Conservation (phyloP, 1,140 invertebrate genomes). For the Pachyrhynchus sulphureomaculatus region DNA sequence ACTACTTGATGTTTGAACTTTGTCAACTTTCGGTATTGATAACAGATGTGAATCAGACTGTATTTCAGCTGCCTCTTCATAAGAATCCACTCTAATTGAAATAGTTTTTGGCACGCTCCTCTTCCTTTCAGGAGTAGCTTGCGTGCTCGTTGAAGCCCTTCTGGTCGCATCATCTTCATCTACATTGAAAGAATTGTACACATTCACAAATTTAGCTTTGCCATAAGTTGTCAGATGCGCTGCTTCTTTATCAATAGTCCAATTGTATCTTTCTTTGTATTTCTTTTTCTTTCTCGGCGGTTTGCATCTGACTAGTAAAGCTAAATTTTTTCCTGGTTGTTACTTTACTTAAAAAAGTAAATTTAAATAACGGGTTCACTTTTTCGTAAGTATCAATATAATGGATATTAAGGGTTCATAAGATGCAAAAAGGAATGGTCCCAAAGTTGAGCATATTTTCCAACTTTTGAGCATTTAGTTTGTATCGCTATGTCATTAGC, state of each 20-base stretch:
- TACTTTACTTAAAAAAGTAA: not conserved
- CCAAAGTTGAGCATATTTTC: too few species aligned
- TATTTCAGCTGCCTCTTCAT: conserved; percentile 24
- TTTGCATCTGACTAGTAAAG: conserved; percentile 22
- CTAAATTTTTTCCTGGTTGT: conserved; percentile 16
- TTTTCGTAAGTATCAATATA: too few species aligned
- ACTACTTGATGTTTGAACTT: conserved; percentile 63
- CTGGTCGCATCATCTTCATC: conserved; percentile 56
- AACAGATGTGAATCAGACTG: conserved; percentile 59
- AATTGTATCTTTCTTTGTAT: conserved; percentile 10
- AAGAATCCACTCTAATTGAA: conserved; percentile 42
- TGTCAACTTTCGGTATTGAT: conserved; percentile 67
- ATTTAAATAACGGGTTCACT: too few species aligned
- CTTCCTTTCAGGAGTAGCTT: conserved; percentile 15
- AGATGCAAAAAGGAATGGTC: too few species aligned
- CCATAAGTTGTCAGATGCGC: conserved; percentile 14
- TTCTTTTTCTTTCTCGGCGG: conserved; percentile 21
- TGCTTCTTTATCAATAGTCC: conserved; percentile 4
- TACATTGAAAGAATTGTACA: conserved; percentile 37
- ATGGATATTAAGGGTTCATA: too few species aligned
- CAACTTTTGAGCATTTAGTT: too few species aligned
- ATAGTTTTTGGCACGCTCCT: conserved; percentile 34
- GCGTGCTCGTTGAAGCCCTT: conserved; percentile 10
- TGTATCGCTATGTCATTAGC: too few species aligned
- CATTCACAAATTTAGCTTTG: conserved; percentile 23